phyloP scores from a whole-genome alignment of 2,888 invertebrate genomes.

The Epirrhoe tristata region DNA sequence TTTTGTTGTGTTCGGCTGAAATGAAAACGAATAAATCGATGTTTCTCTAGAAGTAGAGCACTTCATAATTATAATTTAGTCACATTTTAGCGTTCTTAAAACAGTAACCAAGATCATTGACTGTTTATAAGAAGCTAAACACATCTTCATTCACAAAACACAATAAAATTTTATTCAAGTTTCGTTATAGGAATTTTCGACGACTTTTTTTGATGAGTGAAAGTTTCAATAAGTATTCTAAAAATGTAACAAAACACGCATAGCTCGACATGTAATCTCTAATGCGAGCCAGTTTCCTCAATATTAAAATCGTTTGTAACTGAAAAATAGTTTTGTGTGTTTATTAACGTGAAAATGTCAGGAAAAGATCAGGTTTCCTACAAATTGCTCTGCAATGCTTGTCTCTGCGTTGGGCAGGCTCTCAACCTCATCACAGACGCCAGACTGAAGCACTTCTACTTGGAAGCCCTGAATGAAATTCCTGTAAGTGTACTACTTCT shows the following conservation, averaged over 20 bases:
- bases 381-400: conserved; percentile 68
- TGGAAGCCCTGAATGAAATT: conserved; percentile 65
- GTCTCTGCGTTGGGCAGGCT: conserved; percentile 66
- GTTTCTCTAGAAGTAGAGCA: too few species aligned
- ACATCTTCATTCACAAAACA: conserved; percentile 9
- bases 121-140: not conserved
- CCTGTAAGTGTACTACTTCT: conserved; percentile 62
- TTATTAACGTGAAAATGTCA: conserved; percentile 56
- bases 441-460: conserved; percentile 63
- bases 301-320: not conserved
- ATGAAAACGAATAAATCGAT: not conserved
- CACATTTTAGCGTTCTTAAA: too few species aligned
- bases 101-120: too few species aligned
- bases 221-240: conserved; percentile 10
- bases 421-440: conserved; percentile 59
- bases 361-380: conserved; percentile 50
- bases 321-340: not conserved
- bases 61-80: too few species aligned
- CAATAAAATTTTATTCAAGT: not conserved
- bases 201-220: conserved; percentile 6
- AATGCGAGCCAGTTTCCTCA: not conserved
- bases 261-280: not conserved
- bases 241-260: not conserved
- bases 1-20: conserved; percentile 5
- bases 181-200: not conserved